Percentiles rank a stretch among this genome's conserved stretches.
Evolutionary conservation across 2,888 invertebrate species (phyloP).

Genomic region (Eurytoma californica): DNA sequence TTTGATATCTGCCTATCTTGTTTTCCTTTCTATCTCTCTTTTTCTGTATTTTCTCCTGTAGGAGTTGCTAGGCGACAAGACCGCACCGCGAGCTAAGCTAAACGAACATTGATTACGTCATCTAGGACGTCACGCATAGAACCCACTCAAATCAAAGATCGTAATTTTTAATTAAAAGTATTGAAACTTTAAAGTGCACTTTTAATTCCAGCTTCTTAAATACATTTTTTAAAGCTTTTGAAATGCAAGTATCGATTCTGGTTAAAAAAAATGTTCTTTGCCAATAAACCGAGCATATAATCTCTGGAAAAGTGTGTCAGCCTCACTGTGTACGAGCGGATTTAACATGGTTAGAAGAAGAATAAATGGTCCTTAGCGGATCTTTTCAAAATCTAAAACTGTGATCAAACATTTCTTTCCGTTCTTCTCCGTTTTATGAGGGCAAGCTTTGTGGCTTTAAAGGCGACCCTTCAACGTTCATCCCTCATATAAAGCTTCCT

Average conservation of each 20-base stretch:
- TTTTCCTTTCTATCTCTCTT: background rate
- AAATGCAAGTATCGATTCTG: background rate
- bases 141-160: no score
- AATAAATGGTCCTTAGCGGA: constrained; percentile 8
- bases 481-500: constrained; percentile 2
- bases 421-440: constrained; percentile 17
- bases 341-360: background rate
- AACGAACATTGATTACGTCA: constrained; percentile 24
- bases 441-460: constrained; percentile 27
- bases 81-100: constrained; percentile 58
- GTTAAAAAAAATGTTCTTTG: background rate
- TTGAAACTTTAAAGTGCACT: no score
- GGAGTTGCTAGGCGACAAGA: constrained; percentile 65
- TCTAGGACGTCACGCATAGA: constrained; percentile 63
- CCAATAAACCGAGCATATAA: background rate
- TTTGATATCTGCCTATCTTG: background rate
- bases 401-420: constrained; percentile 25
- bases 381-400: constrained; percentile 35
- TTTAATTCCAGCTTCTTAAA: no score
- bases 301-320: constrained; percentile 32
- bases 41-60: no score
- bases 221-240: no score
- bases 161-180: no score
- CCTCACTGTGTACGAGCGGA: background rate
- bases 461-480: background rate